These are phyloP conservation scores for Solea senegalensis DNA, from an alignment of 2,113 vertebrate species.

Conservation along the genomic window DNA sequence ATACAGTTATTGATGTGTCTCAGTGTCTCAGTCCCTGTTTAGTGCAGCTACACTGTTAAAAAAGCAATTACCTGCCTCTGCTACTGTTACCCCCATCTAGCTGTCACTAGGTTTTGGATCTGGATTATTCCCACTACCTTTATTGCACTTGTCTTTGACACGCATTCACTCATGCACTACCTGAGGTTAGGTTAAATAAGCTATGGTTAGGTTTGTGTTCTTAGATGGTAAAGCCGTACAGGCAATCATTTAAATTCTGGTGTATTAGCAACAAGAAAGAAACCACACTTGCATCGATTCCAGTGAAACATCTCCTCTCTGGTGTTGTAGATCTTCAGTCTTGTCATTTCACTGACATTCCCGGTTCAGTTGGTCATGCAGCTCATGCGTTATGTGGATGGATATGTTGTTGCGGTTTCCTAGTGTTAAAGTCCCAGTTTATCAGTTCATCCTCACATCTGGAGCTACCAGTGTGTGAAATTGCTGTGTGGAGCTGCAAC, in stretches of 20 bases:
- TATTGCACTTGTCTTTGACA: neutral
- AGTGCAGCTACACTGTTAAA: neutral
- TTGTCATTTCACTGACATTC: neutral
- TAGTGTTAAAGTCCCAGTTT: neutral
- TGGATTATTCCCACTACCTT: neutral
- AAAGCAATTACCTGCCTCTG: neutral
- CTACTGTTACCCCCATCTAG: neutral
- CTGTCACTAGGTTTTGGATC: neutral
- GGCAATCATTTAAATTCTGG: neutral
- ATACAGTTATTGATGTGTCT: neutral
- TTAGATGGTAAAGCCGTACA: neutral
- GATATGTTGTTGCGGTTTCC: neutral
- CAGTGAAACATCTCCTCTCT: neutral
- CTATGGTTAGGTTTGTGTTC: slow-evolving; percentile 2
- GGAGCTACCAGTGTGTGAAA: slow-evolving; percentile 24
- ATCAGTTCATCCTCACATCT: neutral
- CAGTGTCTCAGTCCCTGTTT: slow-evolving; percentile 4
- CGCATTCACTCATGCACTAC: neutral
- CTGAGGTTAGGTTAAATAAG: slow-evolving; percentile 10
- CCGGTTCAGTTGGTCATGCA: neutral
- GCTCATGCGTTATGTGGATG: neutral
- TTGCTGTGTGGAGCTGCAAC: slow-evolving; percentile 1
- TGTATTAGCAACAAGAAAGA: neutral
- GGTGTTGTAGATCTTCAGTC: neutral
- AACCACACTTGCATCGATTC: neutral